Evolutionary conservation across 2,888 invertebrate genomes (phyloP).

Genomic region (Cartodere bifasciata): DNA sequence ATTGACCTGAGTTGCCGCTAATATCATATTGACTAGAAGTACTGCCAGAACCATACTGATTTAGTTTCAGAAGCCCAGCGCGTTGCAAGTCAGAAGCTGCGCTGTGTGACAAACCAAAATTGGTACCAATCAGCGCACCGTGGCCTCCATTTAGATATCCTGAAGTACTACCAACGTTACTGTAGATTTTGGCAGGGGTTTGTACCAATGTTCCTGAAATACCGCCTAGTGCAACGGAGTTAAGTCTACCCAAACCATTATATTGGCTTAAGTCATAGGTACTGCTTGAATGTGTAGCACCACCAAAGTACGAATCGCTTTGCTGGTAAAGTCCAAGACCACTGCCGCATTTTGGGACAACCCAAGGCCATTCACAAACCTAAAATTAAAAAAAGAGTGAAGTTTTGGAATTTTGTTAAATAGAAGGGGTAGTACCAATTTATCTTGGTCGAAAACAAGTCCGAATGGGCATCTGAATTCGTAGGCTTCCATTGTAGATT

Average conservation of each 20-base stretch:
- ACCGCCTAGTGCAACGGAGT: slow-evolving; percentile 24
- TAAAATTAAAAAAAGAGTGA: too few relatives aligned
- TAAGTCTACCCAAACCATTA: slow-evolving; percentile 28
- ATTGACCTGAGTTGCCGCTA: not conserved
- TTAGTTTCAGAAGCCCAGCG: slow-evolving; percentile 20
- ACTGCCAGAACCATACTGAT: slow-evolving; percentile 7
- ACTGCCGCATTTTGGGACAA: slow-evolving; percentile 41
- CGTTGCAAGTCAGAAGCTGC: slow-evolving; percentile 20
- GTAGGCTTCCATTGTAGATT: slow-evolving; percentile 48
- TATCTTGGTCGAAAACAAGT: slow-evolving; percentile 59
- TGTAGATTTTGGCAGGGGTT: slow-evolving; percentile 23
- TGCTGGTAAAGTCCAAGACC: slow-evolving; percentile 17
- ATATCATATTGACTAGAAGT: not conserved
- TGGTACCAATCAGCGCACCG: not conserved
- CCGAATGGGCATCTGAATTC: slow-evolving; percentile 75
- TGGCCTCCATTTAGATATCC: too few relatives aligned
- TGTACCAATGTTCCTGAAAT: slow-evolving; percentile 23
- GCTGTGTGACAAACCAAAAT: slow-evolving; percentile 17
- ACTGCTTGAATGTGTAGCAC: slow-evolving; percentile 35
- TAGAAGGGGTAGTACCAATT: too few relatives aligned
- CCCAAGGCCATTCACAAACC: slow-evolving; percentile 75
- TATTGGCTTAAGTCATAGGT: slow-evolving; percentile 26
- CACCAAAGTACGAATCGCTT: slow-evolving; percentile 38
- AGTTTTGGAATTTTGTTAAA: too few relatives aligned
- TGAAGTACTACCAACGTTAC: slow-evolving; percentile 19